These are phyloP conservation scores for Datnioides undecimradiatus DNA, from an alignment of 2,113 vertebrate genomes.

Conservation along the genomic window DNA sequence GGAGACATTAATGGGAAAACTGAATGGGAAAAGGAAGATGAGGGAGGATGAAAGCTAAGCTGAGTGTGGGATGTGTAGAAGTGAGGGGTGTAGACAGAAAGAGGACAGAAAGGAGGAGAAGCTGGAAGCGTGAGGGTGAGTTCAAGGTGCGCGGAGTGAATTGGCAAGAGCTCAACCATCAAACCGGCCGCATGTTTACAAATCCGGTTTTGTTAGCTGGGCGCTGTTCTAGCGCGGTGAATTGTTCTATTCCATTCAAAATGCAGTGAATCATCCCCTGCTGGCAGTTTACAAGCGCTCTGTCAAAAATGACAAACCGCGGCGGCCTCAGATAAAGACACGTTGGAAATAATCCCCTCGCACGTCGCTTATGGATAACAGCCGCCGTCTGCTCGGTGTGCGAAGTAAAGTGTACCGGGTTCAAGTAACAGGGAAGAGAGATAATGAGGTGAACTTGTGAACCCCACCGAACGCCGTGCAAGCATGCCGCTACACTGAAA, in stretches of 20 bases:
- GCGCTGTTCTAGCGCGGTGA: neutral
- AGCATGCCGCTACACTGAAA: too few species aligned
- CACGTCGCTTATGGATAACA: neutral
- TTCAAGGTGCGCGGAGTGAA: slow-evolving; percentile 30
- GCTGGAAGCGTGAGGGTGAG: slow-evolving; percentile 34
- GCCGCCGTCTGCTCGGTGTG: neutral
- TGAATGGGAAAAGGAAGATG: slow-evolving; percentile 25
- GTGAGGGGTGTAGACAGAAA: slow-evolving; percentile 19
- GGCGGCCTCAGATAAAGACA: neutral
- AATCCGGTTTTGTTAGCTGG: neutral
- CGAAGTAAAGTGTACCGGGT: neutral
- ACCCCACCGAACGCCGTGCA: neutral
- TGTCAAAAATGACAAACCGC: neutral
- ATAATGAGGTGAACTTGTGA: slow-evolving; percentile 4
- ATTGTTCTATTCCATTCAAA: neutral
- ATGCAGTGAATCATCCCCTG: neutral
- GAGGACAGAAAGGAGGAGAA: slow-evolving; percentile 32
- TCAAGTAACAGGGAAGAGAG: neutral
- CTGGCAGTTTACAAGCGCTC: neutral
- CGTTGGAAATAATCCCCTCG: neutral
- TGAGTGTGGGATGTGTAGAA: slow-evolving; percentile 35
- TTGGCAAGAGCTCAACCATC: neutral
- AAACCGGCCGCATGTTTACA: neutral
- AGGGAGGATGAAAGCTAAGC: slow-evolving; percentile 54
- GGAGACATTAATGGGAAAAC: slow-evolving; percentile 49